Conservation (phyloP, 2,113 vertebrate species). For the Desmodus rotundus region DNA sequence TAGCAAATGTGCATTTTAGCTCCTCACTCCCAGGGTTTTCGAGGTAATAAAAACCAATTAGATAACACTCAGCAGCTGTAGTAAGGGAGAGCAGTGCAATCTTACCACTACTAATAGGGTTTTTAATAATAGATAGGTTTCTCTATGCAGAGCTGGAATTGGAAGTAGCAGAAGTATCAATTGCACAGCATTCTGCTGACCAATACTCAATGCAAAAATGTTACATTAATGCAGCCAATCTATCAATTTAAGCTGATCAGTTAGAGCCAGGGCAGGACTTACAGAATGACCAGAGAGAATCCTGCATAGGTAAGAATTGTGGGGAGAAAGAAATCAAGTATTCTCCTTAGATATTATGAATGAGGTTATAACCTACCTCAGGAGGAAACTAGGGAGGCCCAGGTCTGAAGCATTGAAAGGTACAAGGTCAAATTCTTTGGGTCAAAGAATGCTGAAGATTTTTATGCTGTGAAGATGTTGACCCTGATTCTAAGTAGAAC, state of each 20-base stretch:
- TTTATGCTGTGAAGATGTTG: neutral
- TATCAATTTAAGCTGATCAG: neutral
- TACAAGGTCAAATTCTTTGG: neutral
- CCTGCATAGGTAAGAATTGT: neutral
- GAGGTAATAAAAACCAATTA: constrained; percentile 83
- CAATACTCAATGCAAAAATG: constrained; percentile 61
- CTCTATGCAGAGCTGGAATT: constrained; percentile 57
- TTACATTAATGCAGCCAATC: constrained; percentile 59
- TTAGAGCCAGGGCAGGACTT: neutral
- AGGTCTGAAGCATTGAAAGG: neutral
- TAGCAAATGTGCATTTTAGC: constrained; percentile 76
- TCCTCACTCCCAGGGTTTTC: constrained; percentile 73
- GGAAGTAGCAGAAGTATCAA: constrained; percentile 70
- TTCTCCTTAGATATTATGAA: neutral
- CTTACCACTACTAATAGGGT: constrained; percentile 77
- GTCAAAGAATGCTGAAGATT: neutral
- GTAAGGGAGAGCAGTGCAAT: constrained; percentile 73
- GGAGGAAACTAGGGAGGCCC: neutral
- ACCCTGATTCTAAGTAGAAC: neutral
- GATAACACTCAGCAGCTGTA: constrained; percentile 73
- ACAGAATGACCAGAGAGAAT: neutral
- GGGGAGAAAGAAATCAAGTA: neutral
- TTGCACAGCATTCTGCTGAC: constrained; percentile 73
- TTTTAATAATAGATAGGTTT: constrained; percentile 83
- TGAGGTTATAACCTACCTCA: neutral